Base-by-base conservation (phyloP, 2,113 vertebrate genomes). In the Tichodroma muraria region DNA sequence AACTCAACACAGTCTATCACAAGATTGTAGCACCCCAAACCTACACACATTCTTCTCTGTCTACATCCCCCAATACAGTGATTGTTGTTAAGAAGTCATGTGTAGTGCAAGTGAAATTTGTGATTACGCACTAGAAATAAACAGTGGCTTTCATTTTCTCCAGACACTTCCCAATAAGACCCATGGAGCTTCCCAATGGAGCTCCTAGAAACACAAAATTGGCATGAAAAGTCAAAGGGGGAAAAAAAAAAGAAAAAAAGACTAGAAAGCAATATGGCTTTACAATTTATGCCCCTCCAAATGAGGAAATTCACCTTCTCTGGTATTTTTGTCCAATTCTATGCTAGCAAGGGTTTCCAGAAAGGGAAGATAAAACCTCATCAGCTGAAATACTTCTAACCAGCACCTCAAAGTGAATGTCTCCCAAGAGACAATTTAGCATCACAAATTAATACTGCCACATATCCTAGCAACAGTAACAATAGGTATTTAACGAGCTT, bases 401-500 rank as follows among this genome's bases (percentile, higher is more conserved):
- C 17, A 86, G 45, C 42, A 81, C 13, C 53, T 60, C 24, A 3
- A 31, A 85, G n/a, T 17, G 28, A 76, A 15, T 6, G 16, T 54
- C 45, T 83, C 85, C 64, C 68, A 77, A 42, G 20, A 83, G 85
- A 88, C 11, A 35, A 52, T 15, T 31, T 4, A 14, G 13, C 45
- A 28, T 40, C 54, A 40, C n/a, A 28, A 53, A 37, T 53, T 57
- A 31, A 30, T 9, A 6, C 2, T 2, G 42, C 25, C 71, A 54
- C 63, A 83, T 66, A 85, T 38, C 82, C 92, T 89, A 68, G 85
- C 79, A 96, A 94, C 63, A 73, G 42, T 61, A 96, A 85, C 93
- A 91, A 94, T 8, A 80, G 79, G 27, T 68, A 80, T 71, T 80
- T 88, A 85, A 57, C 0, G 0, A 93, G 10, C 54, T 53, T 88